These are phyloP conservation scores for Aphidius gifuensis DNA, from an alignment of 1,140 invertebrate species.

Conservation along the genomic window DNA sequence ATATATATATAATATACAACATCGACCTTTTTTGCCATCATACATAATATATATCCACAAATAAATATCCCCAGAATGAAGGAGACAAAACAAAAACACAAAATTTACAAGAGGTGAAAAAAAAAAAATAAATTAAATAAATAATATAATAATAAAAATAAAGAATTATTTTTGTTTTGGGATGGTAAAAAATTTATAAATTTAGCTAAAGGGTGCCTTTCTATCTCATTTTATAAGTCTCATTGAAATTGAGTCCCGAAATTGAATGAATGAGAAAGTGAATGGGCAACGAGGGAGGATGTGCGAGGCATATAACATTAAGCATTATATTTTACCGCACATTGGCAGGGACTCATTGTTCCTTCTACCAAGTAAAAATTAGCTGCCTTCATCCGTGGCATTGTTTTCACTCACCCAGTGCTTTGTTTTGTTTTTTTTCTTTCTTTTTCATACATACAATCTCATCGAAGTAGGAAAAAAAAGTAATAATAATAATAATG, in stretches of 20 bases:
- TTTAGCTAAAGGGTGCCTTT: conserved; percentile 36
- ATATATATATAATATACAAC: conserved; percentile 25
- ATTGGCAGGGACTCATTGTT: conserved; percentile 23
- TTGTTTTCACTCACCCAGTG: conserved; percentile 29
- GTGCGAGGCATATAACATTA: conserved; percentile 31
- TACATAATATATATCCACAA: not conserved
- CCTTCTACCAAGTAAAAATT: conserved; percentile 24
- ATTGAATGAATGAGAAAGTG: conserved; percentile 33
- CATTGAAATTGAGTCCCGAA: conserved; percentile 39
- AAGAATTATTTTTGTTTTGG: not conserved
- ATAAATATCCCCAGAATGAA: conserved; percentile 1
- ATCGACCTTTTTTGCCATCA: too few species aligned
- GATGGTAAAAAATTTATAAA: not conserved
- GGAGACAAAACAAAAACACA: conserved; percentile 30
- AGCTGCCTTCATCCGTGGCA: conserved; percentile 31
- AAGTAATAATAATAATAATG: too few species aligned
- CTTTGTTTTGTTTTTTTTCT: conserved; percentile 25
- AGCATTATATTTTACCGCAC: conserved; percentile 22
- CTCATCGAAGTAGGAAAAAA: not conserved
- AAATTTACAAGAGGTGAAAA: conserved; percentile 11
- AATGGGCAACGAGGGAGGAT: conserved; percentile 50
- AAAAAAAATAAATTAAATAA: conserved; percentile 14
- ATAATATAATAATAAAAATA: conserved; percentile 3
- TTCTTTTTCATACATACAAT: conserved; percentile 10
- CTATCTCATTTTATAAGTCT: conserved; percentile 29